These are phyloP conservation scores for Sebastolobus altivelis DNA, from an alignment of 2,797 vertebrate genomes.

Conservation along the genomic window DNA sequence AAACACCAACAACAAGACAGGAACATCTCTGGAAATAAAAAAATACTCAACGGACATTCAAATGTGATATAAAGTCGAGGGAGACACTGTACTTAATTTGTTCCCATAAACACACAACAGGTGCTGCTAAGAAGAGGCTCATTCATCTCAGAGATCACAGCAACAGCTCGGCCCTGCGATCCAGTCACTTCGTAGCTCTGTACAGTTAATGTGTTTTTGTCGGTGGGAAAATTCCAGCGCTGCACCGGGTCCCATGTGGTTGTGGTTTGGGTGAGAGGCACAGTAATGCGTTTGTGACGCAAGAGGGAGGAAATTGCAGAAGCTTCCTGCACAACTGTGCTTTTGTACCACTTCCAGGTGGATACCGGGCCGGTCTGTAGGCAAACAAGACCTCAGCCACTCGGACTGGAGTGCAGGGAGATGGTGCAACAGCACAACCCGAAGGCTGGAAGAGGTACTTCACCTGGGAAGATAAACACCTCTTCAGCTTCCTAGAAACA, in stretches of 20 bases:
- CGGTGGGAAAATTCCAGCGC: constrained; percentile 79
- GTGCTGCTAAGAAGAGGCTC: constrained; percentile 66
- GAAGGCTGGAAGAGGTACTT: constrained; percentile 22
- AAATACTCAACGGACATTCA: not conserved
- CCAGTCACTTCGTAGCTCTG: constrained; percentile 26
- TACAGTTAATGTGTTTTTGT: constrained; percentile 70
- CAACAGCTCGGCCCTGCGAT: constrained; percentile 13
- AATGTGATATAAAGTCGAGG: not conserved
- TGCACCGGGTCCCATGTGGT: constrained; percentile 81
- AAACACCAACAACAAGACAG: not conserved
- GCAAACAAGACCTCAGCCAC: constrained; percentile 39
- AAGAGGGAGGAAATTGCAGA: constrained; percentile 84
- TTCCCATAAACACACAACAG: constrained; percentile 55
- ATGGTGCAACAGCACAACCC: constrained; percentile 53
- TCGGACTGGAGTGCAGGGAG: not conserved
- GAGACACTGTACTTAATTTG: constrained; percentile 34
- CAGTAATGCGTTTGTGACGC: constrained; percentile 82
- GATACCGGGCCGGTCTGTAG: constrained; percentile 46
- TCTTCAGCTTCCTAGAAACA: not conserved
- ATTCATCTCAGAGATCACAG: constrained; percentile 58
- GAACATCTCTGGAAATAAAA: not conserved
- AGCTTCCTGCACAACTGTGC: constrained; percentile 84
- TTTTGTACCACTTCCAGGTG: constrained; percentile 83
- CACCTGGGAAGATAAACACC: not conserved
- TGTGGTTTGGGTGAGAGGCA: constrained; percentile 84